Conservation (phyloP, 2,113 vertebrate genomes). For the Gymnocephalus cernua region DNA sequence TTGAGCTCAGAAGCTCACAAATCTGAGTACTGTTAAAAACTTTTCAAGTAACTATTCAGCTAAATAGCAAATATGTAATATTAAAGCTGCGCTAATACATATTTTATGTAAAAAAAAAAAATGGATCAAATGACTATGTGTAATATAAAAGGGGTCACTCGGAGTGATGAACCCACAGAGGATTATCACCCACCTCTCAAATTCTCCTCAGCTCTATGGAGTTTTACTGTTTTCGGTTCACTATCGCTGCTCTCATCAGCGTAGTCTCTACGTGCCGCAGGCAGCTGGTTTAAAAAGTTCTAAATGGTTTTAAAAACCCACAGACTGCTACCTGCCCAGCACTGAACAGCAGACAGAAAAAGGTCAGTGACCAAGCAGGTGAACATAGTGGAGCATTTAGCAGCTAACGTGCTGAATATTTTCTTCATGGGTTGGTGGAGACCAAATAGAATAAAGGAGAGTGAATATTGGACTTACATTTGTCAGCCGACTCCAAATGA, state of each 20-base stretch:
- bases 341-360: not conserved
- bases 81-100: too few relatives aligned
- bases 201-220: not conserved
- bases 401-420: not conserved
- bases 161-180: not conserved
- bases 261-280: not conserved
- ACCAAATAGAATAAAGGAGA: not conserved
- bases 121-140: too few relatives aligned
- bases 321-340: not conserved
- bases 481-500: constrained; percentile 15
- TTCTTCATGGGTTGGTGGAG: too few relatives aligned
- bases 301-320: too few relatives aligned
- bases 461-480: constrained; percentile 6
- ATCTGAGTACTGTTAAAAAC: not conserved
- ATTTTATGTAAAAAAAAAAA: too few relatives aligned
- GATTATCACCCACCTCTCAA: not conserved
- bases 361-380: not conserved
- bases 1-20: not conserved
- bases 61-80: too few relatives aligned
- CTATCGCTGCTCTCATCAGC: not conserved
- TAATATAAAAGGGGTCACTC: not conserved
- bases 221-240: not conserved
- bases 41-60: too few relatives aligned
- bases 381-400: not conserved
- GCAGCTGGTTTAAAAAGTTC: too few relatives aligned